Evolutionary conservation across 2,888 invertebrate species (phyloP), one percentile per base, ranked within the genome.

Genomic region (Argyra leucocephala): DNA sequence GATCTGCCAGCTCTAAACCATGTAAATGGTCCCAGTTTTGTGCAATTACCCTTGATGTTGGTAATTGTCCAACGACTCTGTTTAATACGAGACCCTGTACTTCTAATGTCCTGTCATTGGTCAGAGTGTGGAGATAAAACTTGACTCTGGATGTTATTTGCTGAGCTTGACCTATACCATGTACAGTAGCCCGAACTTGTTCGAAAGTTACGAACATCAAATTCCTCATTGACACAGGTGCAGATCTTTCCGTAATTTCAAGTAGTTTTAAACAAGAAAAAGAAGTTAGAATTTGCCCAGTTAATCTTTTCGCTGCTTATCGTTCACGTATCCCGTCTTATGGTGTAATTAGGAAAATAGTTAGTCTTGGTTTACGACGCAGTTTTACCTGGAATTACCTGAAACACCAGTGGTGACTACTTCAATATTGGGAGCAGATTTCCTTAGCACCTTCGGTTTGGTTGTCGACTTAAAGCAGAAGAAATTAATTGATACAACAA

Each of bases 141-240:
- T n/a, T n/a, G n/a, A n/a, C n/a, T n/a, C n/a, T n/a, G n/a, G n/a
- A n/a, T n/a, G n/a, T n/a, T n/a, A n/a, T n/a, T n/a, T n/a, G n/a
- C n/a, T n/a, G n/a, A n/a, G n/a, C n/a, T n/a, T n/a, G n/a, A n/a
- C n/a, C n/a, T n/a, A n/a, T n/a, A n/a, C n/a, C n/a, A n/a, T n/a
- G n/a, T n/a, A n/a, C n/a, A n/a, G n/a, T n/a, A n/a, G n/a, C n/a
- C n/a, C n/a, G n/a, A n/a, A n/a, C n/a, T n/a, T n/a, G n/a, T n/a
- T n/a, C n/a, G n/a, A n/a, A n/a, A n/a, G n/a, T n/a, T n/a, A n/a
- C 58, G 10, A 59, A 59, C 21, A 23, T 22, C 22, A 59, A 59
- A 59, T 59, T 59, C 22, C 22, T 59, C 22, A 22, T 59, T 22
- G 22, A 59, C 22, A 59, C 58, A 22, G 58, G 58, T n/a, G 58